Percentiles rank a stretch among this genome's conserved stretches.
phyloP scores from a whole-genome alignment of 2,113 vertebrate genomes.

The Corythornis cristatus region DNA sequence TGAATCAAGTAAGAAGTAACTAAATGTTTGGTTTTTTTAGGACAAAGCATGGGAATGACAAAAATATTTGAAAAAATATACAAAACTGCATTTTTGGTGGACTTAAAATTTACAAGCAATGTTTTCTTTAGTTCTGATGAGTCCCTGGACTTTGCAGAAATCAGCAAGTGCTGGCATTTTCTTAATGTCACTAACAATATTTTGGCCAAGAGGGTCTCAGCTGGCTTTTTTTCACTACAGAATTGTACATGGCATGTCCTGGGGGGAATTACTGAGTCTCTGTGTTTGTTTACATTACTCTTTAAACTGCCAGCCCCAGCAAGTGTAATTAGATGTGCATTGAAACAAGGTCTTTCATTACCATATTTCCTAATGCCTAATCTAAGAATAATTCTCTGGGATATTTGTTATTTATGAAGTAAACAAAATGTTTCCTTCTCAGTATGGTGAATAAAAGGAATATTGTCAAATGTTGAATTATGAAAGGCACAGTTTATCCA shows the following conservation, averaged over 20 bases:
- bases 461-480: background rate
- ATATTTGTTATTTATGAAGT: background rate
- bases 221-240: background rate
- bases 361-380: background rate
- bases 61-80: background rate
- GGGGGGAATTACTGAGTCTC: background rate
- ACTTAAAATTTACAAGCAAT: background rate
- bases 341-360: background rate
- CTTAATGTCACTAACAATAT: slow-evolving; percentile 39
- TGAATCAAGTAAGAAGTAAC: background rate
- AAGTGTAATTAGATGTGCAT: slow-evolving; percentile 9
- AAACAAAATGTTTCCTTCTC: slow-evolving; percentile 6
- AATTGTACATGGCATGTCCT: background rate
- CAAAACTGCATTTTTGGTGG: background rate
- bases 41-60: background rate
- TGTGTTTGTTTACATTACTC: slow-evolving; percentile 29
- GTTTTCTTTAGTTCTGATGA: background rate
- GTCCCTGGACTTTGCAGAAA: slow-evolving; percentile 7
- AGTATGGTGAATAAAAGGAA: background rate
- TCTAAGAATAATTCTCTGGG: slow-evolving; percentile 1
- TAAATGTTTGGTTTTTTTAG: background rate
- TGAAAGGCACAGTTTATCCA: background rate
- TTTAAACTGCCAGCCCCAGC: background rate
- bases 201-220: slow-evolving; percentile 11
- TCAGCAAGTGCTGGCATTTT: slow-evolving; percentile 36